phyloP scores from a whole-genome alignment of 1,140 invertebrate genomes.

The Forficula auricularia region DNA sequence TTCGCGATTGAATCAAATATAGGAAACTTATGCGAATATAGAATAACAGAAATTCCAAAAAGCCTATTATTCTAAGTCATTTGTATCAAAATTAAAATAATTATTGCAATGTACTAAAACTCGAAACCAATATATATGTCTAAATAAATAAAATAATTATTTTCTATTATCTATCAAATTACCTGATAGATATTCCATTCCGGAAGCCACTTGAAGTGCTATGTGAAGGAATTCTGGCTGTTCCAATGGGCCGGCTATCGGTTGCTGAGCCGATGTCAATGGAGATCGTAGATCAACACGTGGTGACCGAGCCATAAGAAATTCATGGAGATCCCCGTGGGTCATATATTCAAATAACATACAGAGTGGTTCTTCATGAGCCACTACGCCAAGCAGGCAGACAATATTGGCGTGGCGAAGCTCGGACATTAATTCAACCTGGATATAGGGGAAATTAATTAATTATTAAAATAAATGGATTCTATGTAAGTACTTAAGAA shows the following conservation, averaged over 20 bases:
- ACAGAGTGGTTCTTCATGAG: conserved; percentile 79
- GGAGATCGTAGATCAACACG: conserved; percentile 19
- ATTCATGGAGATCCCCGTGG: conserved; percentile 85
- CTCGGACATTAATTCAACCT: conserved; percentile 82
- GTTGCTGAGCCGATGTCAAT: too few species aligned
- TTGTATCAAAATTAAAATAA: too few species aligned
- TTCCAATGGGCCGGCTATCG: conserved; percentile 31
- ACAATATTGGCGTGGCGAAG: conserved; percentile 90
- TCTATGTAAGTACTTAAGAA: neutral
- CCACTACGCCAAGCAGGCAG: conserved; percentile 78
- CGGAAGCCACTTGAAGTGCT: conserved; percentile 79
- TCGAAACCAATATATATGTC: too few species aligned
- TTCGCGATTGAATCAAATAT: too few species aligned
- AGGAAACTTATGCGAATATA: too few species aligned
- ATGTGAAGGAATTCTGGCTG: conserved; percentile 68
- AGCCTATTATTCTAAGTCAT: too few species aligned
- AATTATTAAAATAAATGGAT: neutral
- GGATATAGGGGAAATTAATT: conserved; percentile 17
- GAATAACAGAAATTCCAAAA: too few species aligned
- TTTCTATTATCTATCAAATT: too few species aligned
- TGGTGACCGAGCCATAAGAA: conserved; percentile 75
- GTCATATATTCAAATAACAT: conserved; percentile 96
- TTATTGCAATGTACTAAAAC: too few species aligned
- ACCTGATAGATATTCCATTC: conserved; percentile 87
- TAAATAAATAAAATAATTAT: too few species aligned